phyloP scores from a whole-genome alignment of 2,797 vertebrate species.

The Australoheros facetus region DNA sequence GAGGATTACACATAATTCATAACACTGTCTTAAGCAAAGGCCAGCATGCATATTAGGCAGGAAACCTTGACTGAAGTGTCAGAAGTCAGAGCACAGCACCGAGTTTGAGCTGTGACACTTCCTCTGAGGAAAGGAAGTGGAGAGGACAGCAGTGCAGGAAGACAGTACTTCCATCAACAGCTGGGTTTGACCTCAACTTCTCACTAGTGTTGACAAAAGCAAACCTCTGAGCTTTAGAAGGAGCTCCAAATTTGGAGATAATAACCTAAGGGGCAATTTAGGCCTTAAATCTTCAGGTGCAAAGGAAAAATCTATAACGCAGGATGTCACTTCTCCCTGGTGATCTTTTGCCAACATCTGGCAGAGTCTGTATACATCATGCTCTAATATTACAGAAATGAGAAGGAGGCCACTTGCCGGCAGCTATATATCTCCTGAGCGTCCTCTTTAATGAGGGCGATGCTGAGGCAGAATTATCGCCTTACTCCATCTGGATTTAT shows the following conservation, averaged over 20 bases:
- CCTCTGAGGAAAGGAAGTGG: constrained; percentile 68
- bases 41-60: background rate
- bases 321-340: constrained; percentile 17
- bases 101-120: constrained; percentile 48
- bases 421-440: constrained; percentile 56
- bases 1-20: background rate
- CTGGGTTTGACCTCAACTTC: constrained; percentile 30
- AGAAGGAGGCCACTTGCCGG: constrained; percentile 39
- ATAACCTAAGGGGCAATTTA: constrained; percentile 3
- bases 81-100: constrained; percentile 64
- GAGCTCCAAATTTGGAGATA: constrained; percentile 10
- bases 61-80: constrained; percentile 48
- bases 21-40: background rate
- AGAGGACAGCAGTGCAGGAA: constrained; percentile 52
- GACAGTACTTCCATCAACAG: constrained; percentile 44
- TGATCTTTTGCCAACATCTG: constrained; percentile 29
- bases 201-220: constrained; percentile 28
- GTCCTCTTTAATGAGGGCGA: constrained; percentile 59
- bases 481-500: constrained; percentile 67
- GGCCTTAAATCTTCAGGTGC: background rate
- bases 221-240: constrained; percentile 22
- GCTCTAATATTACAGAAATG: constrained; percentile 40
- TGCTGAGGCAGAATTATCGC: constrained; percentile 62
- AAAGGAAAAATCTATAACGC: constrained; percentile 26
- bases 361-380: constrained; percentile 39